Conservation (phyloP, 2,888 invertebrate genomes). For the Lasioglossum lativentre region DNA sequence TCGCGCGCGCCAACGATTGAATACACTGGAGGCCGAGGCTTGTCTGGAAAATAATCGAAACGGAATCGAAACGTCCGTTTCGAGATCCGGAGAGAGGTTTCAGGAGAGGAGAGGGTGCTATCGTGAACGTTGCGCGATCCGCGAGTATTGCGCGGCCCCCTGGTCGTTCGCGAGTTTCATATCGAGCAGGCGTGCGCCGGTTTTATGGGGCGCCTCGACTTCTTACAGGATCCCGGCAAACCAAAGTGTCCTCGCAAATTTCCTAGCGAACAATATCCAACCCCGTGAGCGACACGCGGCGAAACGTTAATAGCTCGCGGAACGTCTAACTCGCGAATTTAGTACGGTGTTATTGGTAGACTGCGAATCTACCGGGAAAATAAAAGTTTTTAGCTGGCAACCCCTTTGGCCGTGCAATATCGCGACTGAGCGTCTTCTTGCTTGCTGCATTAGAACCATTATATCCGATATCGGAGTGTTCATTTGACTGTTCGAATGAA, state of each 20-base stretch:
- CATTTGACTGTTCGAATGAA: too few relatives aligned
- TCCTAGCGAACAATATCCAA: background rate
- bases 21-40: conserved; percentile 49
- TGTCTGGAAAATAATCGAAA: conserved; percentile 69
- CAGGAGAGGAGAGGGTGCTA: background rate
- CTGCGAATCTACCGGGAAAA: background rate
- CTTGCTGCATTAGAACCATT: too few relatives aligned
- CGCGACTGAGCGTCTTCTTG: too few relatives aligned
- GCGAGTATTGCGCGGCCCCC: conserved; percentile 36
- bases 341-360: background rate
- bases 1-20: conserved; percentile 32
- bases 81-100: background rate
- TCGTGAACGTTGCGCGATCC: conserved; percentile 20
- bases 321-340: background rate
- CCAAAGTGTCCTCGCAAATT: conserved; percentile 29
- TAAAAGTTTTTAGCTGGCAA: background rate
- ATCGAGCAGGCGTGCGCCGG: conserved; percentile 42
- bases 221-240: conserved; percentile 12
- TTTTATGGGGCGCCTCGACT: conserved; percentile 21
- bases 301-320: conserved; percentile 13
- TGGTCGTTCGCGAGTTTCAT: conserved; percentile 60
- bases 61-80: conserved; percentile 49
- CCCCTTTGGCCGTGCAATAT: background rate
- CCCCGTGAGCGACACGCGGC: background rate
- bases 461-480: too few relatives aligned